Evolutionary conservation across 1,140 invertebrate species (phyloP), one percentile per base, ranked within the genome.

Genomic region (Drosophila ohnishii): DNA sequence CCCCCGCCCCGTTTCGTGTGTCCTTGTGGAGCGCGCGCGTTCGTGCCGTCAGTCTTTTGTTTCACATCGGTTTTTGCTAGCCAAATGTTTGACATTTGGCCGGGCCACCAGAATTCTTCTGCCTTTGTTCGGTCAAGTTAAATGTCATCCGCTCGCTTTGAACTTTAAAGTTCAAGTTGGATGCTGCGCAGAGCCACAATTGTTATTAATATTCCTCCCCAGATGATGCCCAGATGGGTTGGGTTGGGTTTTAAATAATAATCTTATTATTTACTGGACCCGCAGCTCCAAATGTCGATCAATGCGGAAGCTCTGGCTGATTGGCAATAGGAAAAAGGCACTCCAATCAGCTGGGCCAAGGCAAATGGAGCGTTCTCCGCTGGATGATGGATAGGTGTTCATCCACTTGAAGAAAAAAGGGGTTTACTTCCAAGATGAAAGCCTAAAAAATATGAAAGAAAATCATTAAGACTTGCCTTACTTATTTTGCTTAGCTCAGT

Each of bases 161-260:
- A 79, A 82, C 83, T 86, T 86, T 87, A 86, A 86, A 86, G 82
- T 86, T 86, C 82, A 86, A 86, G 82, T 75, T 81, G 48, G 78
- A 74, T 39, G 50, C 50, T 10, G 19, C 14, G 35, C 34, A 53
- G 32, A 67, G 50, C 50, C 51, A 13, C 34, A 32, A 58, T 39
- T 58, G 35, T 40, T 45, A 56, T 34, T 55, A 32, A 44, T 45
- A 45, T 25, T 30, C 13, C 19, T 11, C 19, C 35, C 8, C 22
- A 28, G 5, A 28, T 5, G 5, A 28, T 5, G 25, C 25, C 25
- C 5, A 16, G 47, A 51, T 65, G 30, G 45, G 60, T 30, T 53
- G 65, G 47, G 47, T 39, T n/a, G 5, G 25, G 25, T 28, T 28
- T 28, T 22, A 10, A 9, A 14, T 22, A 48, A n/a, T n/a, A 48